Conservation (phyloP, 2,113 vertebrate species). For the Nicator chloris region DNA sequence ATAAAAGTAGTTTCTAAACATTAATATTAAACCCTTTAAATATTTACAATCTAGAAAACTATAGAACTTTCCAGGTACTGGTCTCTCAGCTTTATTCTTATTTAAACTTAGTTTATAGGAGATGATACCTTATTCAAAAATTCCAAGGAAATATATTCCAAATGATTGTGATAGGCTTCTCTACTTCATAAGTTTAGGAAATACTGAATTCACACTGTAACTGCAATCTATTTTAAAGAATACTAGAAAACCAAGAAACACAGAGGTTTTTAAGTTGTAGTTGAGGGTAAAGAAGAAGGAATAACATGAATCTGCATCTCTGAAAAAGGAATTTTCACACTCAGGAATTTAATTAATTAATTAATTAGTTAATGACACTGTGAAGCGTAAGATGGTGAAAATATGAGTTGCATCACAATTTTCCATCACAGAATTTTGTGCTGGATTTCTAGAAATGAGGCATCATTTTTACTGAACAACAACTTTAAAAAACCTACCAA, state of each 20-base stretch:
- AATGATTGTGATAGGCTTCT: neutral
- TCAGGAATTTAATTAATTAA: neutral
- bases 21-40: neutral
- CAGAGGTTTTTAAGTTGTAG: neutral
- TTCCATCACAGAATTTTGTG: neutral
- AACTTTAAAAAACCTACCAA: neutral
- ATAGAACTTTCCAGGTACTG: neutral
- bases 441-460: neutral
- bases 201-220: neutral
- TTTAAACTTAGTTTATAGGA: neutral
- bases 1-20: neutral
- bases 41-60: neutral
- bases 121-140: neutral
- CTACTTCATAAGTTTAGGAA: neutral
- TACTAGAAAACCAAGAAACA: neutral
- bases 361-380: neutral
- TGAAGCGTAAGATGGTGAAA: neutral
- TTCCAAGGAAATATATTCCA: neutral
- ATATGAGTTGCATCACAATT: neutral
- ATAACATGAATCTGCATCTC: neutral
- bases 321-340: neutral
- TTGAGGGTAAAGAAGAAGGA: neutral
- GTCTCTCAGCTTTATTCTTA: neutral
- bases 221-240: neutral
- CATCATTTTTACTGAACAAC: neutral